Base-by-base conservation (phyloP, 2,113 vertebrate genomes). In the Sardina pilchardus region DNA sequence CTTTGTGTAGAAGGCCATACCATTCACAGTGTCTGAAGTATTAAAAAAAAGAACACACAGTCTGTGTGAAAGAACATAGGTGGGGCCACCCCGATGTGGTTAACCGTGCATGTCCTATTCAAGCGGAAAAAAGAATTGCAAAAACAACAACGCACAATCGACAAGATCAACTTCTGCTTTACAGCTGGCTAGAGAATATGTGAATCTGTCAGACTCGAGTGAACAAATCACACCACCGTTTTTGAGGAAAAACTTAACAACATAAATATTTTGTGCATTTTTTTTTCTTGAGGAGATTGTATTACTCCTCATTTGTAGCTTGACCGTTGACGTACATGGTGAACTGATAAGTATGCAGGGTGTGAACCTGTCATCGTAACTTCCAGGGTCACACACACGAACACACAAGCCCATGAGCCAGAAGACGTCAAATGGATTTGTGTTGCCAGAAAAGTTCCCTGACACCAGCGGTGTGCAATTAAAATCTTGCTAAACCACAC, bases 401-500 rank as follows among this genome's bases (percentile, higher is more conserved):
- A 21, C 34, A 45, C 48, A 53, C 50, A 16, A 53, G 6, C 81
- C 16, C 16, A 34, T 21, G 24, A 4, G 34, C 82, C 2, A 83
- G 82, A 44, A 86, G 39, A 50, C 30, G 5, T 12, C 81, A 75
- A 6, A 56, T 21, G 30, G 21, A 17, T 21, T 42, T 12, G 14
- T 71, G 63, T 45, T 78, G 45, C 81, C 16, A 34, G 1, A 12
- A 45, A 53, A 4, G 16, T 17, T 17, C 17, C 50, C 50, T 10
- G 16, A 17, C 14, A 17, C 17, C n/a, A 34, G 26, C 26, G 26
- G 63, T 30, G 63, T 71, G 63, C 30, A 87, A 90, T 89, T 87
- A 89, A 86, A 87, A 90, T 87, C 87, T 88, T 85, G 59, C 89
- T 85, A 82, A 84, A 87, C 85, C 82, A 67, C 80, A 80, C 82